Evolutionary conservation across 2,113 vertebrate genomes (phyloP).

Genomic region (Salvator merianae): DNA sequence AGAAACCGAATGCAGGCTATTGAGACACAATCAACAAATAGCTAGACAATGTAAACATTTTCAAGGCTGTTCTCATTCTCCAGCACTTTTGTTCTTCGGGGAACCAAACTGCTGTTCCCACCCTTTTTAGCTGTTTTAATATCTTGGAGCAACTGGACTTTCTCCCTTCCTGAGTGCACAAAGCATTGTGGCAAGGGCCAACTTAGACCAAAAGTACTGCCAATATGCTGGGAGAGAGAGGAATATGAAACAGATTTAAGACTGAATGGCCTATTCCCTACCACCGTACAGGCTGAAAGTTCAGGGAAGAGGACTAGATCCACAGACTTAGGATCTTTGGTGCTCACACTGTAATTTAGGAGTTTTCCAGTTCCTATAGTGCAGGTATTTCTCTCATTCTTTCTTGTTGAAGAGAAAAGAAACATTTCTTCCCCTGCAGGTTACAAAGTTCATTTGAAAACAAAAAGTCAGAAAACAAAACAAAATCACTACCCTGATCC

Average conservation of each 20-base stretch:
- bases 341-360: neutral
- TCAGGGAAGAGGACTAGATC: neutral
- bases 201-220: neutral
- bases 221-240: neutral
- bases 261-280: neutral
- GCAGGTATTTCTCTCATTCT: neutral
- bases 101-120: slow-evolving; percentile 40
- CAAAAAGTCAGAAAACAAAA: neutral
- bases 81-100: slow-evolving; percentile 23
- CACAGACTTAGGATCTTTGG: neutral
- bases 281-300: neutral
- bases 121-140: slow-evolving; percentile 34
- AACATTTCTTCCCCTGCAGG: neutral
- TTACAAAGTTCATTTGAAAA: neutral
- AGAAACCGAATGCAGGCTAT: neutral
- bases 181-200: neutral
- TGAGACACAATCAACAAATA: slow-evolving; percentile 24
- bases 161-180: slow-evolving; percentile 1
- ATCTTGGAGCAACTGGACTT: slow-evolving; percentile 40
- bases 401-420: neutral
- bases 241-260: neutral
- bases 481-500: neutral
- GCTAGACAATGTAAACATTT: slow-evolving; percentile 31
- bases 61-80: slow-evolving; percentile 25
- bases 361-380: neutral